Evolutionary conservation across 2,888 invertebrate species (phyloP).

Genomic region (Drosophila lutescens): DNA sequence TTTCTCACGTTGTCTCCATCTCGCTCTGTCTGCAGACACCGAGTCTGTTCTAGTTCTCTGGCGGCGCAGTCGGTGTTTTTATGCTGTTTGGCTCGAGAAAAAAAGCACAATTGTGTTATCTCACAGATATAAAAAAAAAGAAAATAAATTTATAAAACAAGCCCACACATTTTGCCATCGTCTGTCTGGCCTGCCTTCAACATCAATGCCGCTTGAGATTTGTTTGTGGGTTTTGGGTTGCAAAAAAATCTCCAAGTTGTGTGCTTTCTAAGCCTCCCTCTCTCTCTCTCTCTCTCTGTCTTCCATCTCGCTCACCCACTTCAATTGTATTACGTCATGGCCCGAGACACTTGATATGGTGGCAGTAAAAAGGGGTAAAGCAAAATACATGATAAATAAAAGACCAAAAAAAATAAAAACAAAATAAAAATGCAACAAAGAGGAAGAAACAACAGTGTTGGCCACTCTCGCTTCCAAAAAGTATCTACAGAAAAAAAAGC

Average conservation of each 20-base stretch:
- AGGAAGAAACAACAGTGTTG: slow-evolving; percentile 5
- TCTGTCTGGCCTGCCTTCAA: slow-evolving; percentile 60
- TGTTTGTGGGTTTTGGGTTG: slow-evolving; percentile 48
- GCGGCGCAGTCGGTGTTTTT: slow-evolving; percentile 10
- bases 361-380: slow-evolving; percentile 27
- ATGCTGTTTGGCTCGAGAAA: slow-evolving; percentile 10
- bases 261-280: slow-evolving; percentile 48
- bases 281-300: background rate
- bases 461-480: background rate
- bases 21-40: slow-evolving; percentile 12
- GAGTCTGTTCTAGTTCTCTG: slow-evolving; percentile 37
- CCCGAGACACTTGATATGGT: slow-evolving; percentile 59
- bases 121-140: slow-evolving; percentile 1
- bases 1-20: slow-evolving; percentile 3
- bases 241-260: slow-evolving; percentile 38
- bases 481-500: too few species aligned
- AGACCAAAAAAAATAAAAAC: slow-evolving; percentile 44
- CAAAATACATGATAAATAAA: slow-evolving; percentile 51
- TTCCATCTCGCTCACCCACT: slow-evolving; percentile 9
- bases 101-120: slow-evolving; percentile 10
- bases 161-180: slow-evolving; percentile 31
- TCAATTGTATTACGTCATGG: slow-evolving; percentile 66
- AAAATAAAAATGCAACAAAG: slow-evolving; percentile 23
- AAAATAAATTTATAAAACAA: slow-evolving; percentile 1
- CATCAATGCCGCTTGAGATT: slow-evolving; percentile 71